Evolutionary conservation across 2,113 vertebrate genomes (phyloP).

Genomic region (Capreolus pygargus): DNA sequence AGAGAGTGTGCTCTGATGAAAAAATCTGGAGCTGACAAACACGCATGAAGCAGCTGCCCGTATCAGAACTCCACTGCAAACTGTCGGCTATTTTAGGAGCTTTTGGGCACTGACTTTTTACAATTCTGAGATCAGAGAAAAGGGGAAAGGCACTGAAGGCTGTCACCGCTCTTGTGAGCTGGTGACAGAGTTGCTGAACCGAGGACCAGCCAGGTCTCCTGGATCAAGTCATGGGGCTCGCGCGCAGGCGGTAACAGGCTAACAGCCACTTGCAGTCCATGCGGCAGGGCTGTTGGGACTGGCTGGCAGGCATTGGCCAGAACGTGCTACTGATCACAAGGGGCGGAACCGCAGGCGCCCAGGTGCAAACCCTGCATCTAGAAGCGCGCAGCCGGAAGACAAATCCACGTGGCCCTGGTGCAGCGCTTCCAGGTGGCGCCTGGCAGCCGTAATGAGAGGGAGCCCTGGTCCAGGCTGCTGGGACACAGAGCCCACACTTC

Average conservation of each 20-base stretch:
- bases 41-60: neutral
- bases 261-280: neutral
- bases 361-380: neutral
- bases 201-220: neutral
- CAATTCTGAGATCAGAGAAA: neutral
- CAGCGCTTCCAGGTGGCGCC: neutral
- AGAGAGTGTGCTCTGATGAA: neutral
- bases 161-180: neutral
- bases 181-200: neutral
- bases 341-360: neutral
- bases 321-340: neutral
- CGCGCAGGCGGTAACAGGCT: neutral
- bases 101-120: neutral
- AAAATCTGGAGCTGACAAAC: neutral
- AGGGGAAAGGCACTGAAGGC: neutral
- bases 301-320: neutral
- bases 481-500: neutral
- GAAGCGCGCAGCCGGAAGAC: neutral
- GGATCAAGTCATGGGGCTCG: neutral
- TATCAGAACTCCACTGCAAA: neutral
- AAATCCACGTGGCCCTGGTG: neutral
- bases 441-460: neutral
- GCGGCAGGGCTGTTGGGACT: neutral
- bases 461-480: neutral
- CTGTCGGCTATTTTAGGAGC: neutral